Base-by-base conservation (phyloP, 2,888 invertebrate genomes). In the Lasiommata megera region DNA sequence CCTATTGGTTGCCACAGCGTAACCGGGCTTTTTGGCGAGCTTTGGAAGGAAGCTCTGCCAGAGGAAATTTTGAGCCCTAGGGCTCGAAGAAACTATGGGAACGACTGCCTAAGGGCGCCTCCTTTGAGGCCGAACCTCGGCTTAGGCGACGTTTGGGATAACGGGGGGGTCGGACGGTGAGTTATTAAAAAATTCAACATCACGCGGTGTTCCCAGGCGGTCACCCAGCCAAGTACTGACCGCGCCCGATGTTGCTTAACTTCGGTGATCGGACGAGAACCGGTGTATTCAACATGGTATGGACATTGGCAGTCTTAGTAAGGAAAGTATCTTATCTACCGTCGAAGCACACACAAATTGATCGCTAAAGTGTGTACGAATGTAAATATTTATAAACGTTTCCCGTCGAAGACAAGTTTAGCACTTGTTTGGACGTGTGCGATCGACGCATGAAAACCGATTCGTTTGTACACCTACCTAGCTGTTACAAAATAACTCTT, bases 201-300 rank as follows among this genome's bases (percentile, higher is more conserved):
- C 46, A 64, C 59, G 67, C 29, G 64, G 60, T 64, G 58, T 67
- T 65, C 64, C 60, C 61, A 64, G 58, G 63, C 64, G 64, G 84
- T 86, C 85, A 85, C 84, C 84, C 84, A 86, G 83, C 83, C 82
- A 85, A 85, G 85, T 86, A 87, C 83, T 85, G 81, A 86, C 80
- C 80, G 67, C 74, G 72, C 76, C 76, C 74, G 71, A 76, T 69
- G 71, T 71, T 77, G 71, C 73, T 74, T 75, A 72, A 75, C 72
- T 74, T 74, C 76, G 76, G 77, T 76, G 74, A 74, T 76, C 77
- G 72, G 75, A 75, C 75, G 76, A 76, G 75, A 75, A 68, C 67
- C 76, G 74, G 31, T 31, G 9, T 31, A 31, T 31, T 31, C 31
- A 31, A 31, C 7, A 31, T 31, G 31, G 31, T 31, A 31, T 31